Percentiles rank a stretch among this genome's conserved stretches.
phyloP scores from a whole-genome alignment of 2,888 invertebrate species.

The Protula sp. region DNA sequence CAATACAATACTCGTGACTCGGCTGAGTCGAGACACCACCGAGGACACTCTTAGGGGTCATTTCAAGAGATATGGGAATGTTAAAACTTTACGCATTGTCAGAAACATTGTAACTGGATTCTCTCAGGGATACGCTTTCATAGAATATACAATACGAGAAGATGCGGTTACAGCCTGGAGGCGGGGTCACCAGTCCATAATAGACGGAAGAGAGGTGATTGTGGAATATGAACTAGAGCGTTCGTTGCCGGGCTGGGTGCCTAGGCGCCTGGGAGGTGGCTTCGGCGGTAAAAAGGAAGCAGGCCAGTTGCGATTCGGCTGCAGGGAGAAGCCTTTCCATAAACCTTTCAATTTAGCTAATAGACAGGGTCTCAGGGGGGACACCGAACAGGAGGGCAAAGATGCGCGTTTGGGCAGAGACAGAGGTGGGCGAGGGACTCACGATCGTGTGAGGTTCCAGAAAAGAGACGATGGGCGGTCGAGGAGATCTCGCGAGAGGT shows the following conservation, averaged over 20 bases:
- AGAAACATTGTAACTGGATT: conserved; percentile 77
- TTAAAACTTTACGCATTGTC: conserved; percentile 60
- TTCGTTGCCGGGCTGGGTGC: conserved; percentile 69
- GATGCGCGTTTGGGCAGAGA: no score
- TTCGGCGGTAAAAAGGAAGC: conserved; percentile 81
- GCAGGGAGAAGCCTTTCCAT: conserved; percentile 70
- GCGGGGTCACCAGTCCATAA: conserved; percentile 59
- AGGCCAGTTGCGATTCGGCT: conserved; percentile 82
- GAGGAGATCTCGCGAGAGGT: no score
- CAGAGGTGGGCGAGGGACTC: no score
- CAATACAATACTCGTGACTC: conserved; percentile 70
- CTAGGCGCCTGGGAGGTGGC: conserved; percentile 79
- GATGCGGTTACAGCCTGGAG: conserved; percentile 63
- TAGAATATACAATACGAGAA: conserved; percentile 67
- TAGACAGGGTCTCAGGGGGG: no score
- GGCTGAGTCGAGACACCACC: conserved; percentile 65
- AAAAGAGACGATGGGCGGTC: no score
- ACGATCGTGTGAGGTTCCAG: no score
- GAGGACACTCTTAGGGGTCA: conserved; percentile 59
- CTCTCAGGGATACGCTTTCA: conserved; percentile 77
- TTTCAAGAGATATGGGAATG: conserved; percentile 62
- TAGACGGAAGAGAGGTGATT: conserved; percentile 68
- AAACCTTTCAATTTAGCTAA: no score
- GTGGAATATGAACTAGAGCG: conserved; percentile 75
- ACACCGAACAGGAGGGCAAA: no score